A percentile compares a stretch with the other conserved stretches of the same genome.
phyloP scores from a whole-genome alignment of 2,797 vertebrate genomes.

The Alouatta caraya region DNA sequence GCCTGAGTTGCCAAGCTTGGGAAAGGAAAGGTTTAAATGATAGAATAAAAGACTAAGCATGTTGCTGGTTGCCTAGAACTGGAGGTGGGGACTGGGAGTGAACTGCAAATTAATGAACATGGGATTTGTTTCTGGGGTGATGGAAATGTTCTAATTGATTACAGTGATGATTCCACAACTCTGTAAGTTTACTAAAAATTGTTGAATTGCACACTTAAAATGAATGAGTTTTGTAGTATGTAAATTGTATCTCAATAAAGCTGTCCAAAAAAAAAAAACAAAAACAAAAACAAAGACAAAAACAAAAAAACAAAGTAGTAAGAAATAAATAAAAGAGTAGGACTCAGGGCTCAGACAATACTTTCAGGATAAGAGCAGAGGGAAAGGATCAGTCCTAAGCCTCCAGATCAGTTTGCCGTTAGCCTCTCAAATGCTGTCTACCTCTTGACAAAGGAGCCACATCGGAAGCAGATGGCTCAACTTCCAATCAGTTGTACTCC shows the following conservation, averaged over 20 bases:
- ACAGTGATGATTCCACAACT: not conserved
- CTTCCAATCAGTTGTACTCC: not conserved
- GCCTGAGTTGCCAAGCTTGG: not conserved
- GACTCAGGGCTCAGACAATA: not conserved
- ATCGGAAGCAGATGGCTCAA: not conserved
- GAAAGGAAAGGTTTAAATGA: not conserved
- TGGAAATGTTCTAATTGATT: not conserved
- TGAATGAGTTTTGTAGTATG: not conserved
- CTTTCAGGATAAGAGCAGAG: not conserved
- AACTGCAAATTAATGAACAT: not conserved
- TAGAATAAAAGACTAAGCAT: not conserved
- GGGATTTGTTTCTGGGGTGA: not conserved
- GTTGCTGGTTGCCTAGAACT: not conserved
- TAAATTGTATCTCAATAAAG: slow-evolving; percentile 1
- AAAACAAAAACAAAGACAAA: not conserved
- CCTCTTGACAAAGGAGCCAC: not conserved
- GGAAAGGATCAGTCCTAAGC: not conserved
- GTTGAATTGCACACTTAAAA: not conserved
- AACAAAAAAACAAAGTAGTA: not conserved
- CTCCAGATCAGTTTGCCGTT: not conserved
- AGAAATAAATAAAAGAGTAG: not conserved
- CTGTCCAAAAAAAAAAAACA: not conserved
- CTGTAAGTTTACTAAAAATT: not conserved
- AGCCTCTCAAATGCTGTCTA: not conserved
- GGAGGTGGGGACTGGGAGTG: not conserved